Evolutionary conservation across 2,888 invertebrate species (phyloP), one percentile per base, ranked within the genome.

Genomic region (Lasioglossum oenotherae): DNA sequence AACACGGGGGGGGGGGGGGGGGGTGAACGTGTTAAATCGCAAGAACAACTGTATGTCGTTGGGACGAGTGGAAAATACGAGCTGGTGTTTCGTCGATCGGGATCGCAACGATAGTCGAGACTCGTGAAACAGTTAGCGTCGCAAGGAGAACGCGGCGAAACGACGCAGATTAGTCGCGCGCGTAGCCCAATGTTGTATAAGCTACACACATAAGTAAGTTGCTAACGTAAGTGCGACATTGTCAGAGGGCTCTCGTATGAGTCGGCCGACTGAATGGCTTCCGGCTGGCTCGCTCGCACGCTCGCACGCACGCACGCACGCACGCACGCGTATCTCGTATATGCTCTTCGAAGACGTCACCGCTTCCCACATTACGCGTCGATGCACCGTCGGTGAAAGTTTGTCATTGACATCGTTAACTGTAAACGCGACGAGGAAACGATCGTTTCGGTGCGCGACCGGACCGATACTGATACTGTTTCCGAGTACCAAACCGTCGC

Each of bases 211-310:
- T 64, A 87, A 84, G 71, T 84, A 77, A 74, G 16, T 79, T 44
- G 83, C 53, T 80, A 82, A 88, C 78, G 74, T 81, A 85, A 89
- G 81, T 85, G 82, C 86, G 88, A 89, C 78, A 82, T 90, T 80
- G 84, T 82, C 81, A 73, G 49, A 64, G 72, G 57, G 71, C 77
- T 77, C 79, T 84, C 53, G 89, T 46, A 73, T 80, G 74, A 77
- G 80, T 78, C 80, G 72, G 57, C 77, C 79, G 72, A 87, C 88
- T 81, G 84, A 86, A 77, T 75, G 79, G 75, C 77, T 87, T 87
- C 84, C 84, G 81, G 74, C 57, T 78, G 76, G 74, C 57, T 16
- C 27, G 64, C n/a, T 27, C 0, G n/a, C 60, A 0, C n/a, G 57
- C n/a, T 0, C 16, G 64, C 31, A 4, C 16, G 60, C 12, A 16